phyloP scores from a whole-genome alignment of 2,888 invertebrate genomes.

The Operophtera brumata region DNA sequence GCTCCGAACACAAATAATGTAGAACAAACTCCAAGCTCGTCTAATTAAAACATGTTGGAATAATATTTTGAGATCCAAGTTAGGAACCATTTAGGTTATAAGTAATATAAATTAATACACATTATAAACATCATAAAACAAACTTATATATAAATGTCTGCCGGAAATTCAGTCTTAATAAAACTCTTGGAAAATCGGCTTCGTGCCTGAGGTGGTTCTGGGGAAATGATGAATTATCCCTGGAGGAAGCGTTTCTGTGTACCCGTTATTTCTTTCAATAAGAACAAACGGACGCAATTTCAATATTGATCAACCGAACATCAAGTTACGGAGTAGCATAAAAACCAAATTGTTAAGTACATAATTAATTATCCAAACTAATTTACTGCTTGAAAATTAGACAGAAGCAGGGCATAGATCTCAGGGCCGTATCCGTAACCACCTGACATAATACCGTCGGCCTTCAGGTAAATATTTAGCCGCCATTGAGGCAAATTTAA shows the following conservation, averaged over 20 bases:
- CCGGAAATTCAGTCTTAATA: constrained; percentile 16
- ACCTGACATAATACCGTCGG: constrained; percentile 52
- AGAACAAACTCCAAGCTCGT: constrained; percentile 30
- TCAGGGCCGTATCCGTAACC: constrained; percentile 33
- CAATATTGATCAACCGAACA: constrained; percentile 9
- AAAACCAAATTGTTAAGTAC: constrained; percentile 12
- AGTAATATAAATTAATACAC: constrained; percentile 30
- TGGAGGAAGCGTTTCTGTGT: not conserved
- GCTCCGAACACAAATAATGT: constrained; percentile 26
- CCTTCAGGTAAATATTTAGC: constrained; percentile 72
- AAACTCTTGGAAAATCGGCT: constrained; percentile 17
- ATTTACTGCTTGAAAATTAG: constrained; percentile 12
- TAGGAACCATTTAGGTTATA: constrained; percentile 29
- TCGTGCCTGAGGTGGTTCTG: constrained; percentile 4
- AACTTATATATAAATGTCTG: constrained; percentile 16
- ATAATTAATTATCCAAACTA: constrained; percentile 4
- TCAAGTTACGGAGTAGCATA: not conserved
- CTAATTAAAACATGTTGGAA: constrained; percentile 38
- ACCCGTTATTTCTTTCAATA: not conserved
- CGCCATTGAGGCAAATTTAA: constrained; percentile 73
- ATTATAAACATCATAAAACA: constrained; percentile 20
- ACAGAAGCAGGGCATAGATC: constrained; percentile 38
- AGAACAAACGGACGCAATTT: not conserved
- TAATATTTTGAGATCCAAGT: constrained; percentile 37
- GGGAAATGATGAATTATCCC: constrained; percentile 12